Evolutionary conservation across 2,113 vertebrate genomes (phyloP), one percentile per base, ranked within the genome.

Genomic region (Megaceryle torquata): DNA sequence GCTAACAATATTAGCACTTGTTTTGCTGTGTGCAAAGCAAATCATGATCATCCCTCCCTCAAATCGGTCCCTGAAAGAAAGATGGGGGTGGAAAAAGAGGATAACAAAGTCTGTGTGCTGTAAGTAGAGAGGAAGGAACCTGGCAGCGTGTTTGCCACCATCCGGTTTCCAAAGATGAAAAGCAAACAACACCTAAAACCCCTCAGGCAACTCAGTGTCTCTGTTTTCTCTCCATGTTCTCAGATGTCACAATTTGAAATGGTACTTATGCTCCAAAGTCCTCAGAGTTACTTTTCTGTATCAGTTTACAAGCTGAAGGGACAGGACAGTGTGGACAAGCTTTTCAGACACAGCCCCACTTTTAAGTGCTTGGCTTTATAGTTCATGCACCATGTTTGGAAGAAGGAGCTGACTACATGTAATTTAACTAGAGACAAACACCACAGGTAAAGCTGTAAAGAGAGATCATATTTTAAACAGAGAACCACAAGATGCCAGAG

Each of bases 1-100:
- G 51, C 84, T 94, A 76, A 91, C 70, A 93, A 76, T 82, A 70
- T 69, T 43, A 92, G 53, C 7, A 19, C n/a, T 95, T 89, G 28
- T 85, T 89, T 80, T 92, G 15, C 24, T 82, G 5, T 33, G 22
- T 72, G 28, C 57, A 72, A 79, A 88, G 41, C 24, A 92, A 87
- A 85, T 46, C 6, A 29, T 15, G 12, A 37, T 65, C 15, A 14
- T 28, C 12, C 26, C 25, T 91, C 28, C 5, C 9, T 63, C 78
- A 50, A 88, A 77, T 61, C 11, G 16, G 15, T 9, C 28, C 89
- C 67, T 59, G 59, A 53, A 87, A 61, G 28, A 41, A 89, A 69
- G 25, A 35, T 54, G 61, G 18, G 43, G 25, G n/a, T 0, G 3
- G 67, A 69, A 89, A 60, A 61, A 68, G 35, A 68, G 9, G 33